phyloP scores from a whole-genome alignment of 2,113 vertebrate genomes.

The Choloepus hoffmanni region DNA sequence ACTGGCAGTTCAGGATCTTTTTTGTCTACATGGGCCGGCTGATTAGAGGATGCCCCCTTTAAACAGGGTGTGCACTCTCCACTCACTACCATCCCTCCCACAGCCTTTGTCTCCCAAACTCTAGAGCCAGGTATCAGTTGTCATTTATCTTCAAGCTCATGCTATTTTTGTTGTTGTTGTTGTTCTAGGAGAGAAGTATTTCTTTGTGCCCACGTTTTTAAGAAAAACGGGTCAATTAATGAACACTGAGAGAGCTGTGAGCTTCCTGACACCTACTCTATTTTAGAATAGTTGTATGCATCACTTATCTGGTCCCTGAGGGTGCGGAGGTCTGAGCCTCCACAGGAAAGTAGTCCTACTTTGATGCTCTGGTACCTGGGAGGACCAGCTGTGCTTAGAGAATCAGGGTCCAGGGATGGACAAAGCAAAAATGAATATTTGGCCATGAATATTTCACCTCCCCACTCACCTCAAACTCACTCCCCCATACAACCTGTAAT shows the following conservation, averaged over 20 bases:
- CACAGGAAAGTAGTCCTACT: not conserved
- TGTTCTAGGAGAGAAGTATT: slow-evolving; percentile 6
- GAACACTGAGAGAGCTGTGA: not conserved
- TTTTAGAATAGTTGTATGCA: accelerated
- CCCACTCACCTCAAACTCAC: not conserved
- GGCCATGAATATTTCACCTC: not conserved
- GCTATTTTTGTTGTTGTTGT: not conserved
- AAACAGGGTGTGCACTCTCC: not conserved
- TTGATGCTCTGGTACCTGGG: not conserved
- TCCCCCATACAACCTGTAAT: not conserved
- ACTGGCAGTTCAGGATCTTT: not conserved
- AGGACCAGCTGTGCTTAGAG: not conserved
- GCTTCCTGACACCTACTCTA: not conserved
- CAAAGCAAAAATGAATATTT: accelerated
- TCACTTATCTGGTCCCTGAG: not conserved
- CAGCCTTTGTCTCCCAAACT: not conserved
- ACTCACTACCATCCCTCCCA: not conserved
- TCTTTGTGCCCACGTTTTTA: not conserved
- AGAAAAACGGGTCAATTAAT: not conserved
- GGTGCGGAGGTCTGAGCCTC: not conserved
- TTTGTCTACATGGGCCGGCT: not conserved
- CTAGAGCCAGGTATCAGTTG: not conserved
- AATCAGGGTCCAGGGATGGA: not conserved
- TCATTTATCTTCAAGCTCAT: not conserved
- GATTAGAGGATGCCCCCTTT: not conserved